Evolutionary conservation across 2,797 vertebrate genomes (phyloP).

Genomic region (Melanotaenia pygmaea): DNA sequence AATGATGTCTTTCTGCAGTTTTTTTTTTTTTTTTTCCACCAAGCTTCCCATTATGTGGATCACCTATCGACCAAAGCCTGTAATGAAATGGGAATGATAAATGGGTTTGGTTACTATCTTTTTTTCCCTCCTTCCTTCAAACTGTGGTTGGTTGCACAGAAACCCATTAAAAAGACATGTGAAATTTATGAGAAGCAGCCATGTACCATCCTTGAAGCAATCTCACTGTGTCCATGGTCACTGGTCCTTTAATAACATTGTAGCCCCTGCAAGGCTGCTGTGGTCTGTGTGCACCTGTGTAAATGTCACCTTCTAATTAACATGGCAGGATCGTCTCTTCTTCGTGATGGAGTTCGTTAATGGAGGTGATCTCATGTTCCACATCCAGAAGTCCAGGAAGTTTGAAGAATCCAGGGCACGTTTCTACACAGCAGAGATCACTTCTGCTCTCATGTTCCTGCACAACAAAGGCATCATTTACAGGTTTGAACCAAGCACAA

Average conservation of each 20-base stretch:
- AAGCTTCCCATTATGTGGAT: conserved; percentile 47
- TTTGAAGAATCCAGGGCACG: conserved; percentile 93
- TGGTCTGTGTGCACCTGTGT: conserved; percentile 27
- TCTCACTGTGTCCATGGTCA: conserved; percentile 17
- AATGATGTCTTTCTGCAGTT: conserved; percentile 13
- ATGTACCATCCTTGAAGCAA: conserved; percentile 34
- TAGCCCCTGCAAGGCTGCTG: not conserved
- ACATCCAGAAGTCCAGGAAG: conserved; percentile 98
- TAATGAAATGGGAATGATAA: conserved; percentile 66
- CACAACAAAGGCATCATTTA: conserved; percentile 96
- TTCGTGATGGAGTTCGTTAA: conserved; percentile 99
- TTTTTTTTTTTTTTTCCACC: not conserved
- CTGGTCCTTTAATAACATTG: conserved; percentile 34
- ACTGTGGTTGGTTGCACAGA: conserved; percentile 25
- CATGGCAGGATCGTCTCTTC: conserved; percentile 88
- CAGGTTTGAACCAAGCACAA: conserved; percentile 81
- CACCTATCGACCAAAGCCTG: conserved; percentile 46
- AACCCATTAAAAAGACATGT: conserved; percentile 44
- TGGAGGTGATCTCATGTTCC: conserved; percentile 98
- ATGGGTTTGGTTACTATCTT: conserved; percentile 49
- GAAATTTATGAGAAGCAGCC: conserved; percentile 45
- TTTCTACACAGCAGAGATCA: conserved; percentile 97
- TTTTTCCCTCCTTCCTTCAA: conserved; percentile 24
- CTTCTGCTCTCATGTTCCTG: conserved; percentile 96
- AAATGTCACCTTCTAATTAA: conserved; percentile 33